These are phyloP conservation scores for Drosophila phalerata DNA, from an alignment of 2,888 invertebrate genomes.

Conservation along the genomic window DNA sequence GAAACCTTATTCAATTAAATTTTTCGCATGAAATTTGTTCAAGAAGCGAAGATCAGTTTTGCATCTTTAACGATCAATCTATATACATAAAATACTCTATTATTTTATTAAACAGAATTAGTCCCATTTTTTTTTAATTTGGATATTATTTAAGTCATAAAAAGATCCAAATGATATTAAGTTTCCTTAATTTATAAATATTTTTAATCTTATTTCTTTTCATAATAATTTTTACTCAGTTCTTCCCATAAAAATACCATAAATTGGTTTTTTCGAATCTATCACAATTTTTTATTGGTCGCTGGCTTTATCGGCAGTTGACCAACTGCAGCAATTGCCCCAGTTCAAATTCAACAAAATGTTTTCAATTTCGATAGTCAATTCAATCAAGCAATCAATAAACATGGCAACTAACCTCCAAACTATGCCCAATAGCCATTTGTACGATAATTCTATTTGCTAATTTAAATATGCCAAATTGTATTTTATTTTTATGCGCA, in stretches of 20 bases:
- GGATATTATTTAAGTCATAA: too few relatives aligned
- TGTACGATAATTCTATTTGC: conserved; percentile 75
- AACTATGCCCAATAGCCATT: conserved; percentile 50
- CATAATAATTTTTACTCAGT: neutral
- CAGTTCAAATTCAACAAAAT: conserved; percentile 20
- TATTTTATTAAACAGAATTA: too few relatives aligned
- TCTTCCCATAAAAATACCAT: too few relatives aligned
- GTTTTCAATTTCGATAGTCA: conserved; percentile 53
- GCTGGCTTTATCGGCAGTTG: neutral
- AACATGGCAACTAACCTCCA: conserved; percentile 75
- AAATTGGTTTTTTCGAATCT: too few relatives aligned
- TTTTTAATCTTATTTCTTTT: neutral
- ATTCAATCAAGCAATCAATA: conserved; percentile 80
- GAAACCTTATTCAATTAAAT: too few relatives aligned
- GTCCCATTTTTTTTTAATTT: too few relatives aligned
- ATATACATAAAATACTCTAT: too few relatives aligned
- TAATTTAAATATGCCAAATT: conserved; percentile 79
- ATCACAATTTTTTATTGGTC: neutral
- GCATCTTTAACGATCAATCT: neutral
- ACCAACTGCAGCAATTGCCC: conserved; percentile 17
- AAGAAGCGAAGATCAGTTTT: neutral
- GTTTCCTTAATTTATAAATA: too few relatives aligned
- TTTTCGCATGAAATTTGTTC: too few relatives aligned
- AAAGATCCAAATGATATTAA: too few relatives aligned
- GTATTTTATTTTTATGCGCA: conserved; percentile 56